phyloP scores from a whole-genome alignment of 1,140 invertebrate genomes.

The Andricus grossulariae region DNA sequence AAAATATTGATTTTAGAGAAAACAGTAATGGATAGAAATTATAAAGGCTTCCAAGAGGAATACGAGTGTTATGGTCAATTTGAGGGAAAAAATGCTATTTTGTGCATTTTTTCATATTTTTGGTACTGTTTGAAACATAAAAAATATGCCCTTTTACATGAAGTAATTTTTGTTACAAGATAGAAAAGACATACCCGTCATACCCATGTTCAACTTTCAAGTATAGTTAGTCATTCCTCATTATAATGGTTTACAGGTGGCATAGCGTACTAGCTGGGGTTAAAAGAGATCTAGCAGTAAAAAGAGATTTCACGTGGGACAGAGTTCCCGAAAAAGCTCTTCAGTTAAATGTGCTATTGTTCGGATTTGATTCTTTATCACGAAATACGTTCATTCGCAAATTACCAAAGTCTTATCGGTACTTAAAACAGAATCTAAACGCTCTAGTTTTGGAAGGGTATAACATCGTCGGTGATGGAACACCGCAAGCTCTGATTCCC shows the following conservation, averaged over 20 bases:
- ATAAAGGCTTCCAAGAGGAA: no score
- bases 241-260: constrained; percentile 77
- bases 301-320: constrained; percentile 74
- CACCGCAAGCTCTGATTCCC: constrained; percentile 93
- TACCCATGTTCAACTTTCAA: constrained; percentile 77
- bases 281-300: constrained; percentile 71
- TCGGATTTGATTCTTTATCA: constrained; percentile 94
- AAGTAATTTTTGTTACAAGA: no score
- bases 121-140: no score
- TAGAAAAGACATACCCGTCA: constrained; percentile 26
- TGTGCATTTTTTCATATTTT: no score
- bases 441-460: constrained; percentile 87
- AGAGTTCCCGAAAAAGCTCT: constrained; percentile 74
- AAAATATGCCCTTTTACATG: no score
- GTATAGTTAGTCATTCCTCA: constrained; percentile 82
- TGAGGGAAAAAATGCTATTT: no score
- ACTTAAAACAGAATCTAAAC: constrained; percentile 83
- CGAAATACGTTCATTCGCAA: constrained; percentile 90
- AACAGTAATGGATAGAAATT: no score
- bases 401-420: constrained; percentile 88
- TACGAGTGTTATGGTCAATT: no score
- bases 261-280: constrained; percentile 78
- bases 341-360: constrained; percentile 88
- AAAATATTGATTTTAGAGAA: no score
- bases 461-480: constrained; percentile 96